phyloP scores from a whole-genome alignment of 1,140 invertebrate species.

The Gerris buenoi region DNA sequence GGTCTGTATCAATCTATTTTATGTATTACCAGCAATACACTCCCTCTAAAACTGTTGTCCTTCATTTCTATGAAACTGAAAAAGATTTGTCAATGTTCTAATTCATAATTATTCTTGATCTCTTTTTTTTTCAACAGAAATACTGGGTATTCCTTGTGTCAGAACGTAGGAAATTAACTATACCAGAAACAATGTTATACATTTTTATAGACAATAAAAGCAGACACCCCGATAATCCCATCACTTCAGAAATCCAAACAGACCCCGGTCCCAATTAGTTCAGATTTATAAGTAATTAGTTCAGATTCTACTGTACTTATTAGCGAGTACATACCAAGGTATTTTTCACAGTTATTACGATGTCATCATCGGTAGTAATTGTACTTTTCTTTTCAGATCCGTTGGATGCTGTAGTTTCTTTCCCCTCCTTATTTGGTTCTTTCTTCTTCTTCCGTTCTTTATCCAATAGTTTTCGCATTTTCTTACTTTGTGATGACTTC shows the following conservation, averaged over 20 bases:
- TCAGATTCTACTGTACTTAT: background rate
- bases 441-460: constrained; percentile 52
- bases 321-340: constrained; percentile 19
- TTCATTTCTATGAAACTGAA: no score
- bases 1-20: no score
- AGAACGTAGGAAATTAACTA: no score
- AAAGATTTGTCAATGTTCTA: no score
- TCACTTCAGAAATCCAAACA: background rate
- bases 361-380: constrained; percentile 18
- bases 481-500: constrained; percentile 83
- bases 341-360: constrained; percentile 22
- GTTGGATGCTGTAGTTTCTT: constrained; percentile 30
- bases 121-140: no score
- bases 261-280: background rate
- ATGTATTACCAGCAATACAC: no score
- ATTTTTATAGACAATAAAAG: background rate
- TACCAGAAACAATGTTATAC: background rate
- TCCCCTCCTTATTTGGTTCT: constrained; percentile 32
- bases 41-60: no score
- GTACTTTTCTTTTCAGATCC: constrained; percentile 6
- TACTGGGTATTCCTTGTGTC: no score
- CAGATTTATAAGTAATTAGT: background rate
- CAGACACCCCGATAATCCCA: no score
- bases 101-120: no score
- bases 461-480: constrained; percentile 70